Evolutionary conservation across 1,140 invertebrate genomes (phyloP).

Genomic region (Papilio glaucus): DNA sequence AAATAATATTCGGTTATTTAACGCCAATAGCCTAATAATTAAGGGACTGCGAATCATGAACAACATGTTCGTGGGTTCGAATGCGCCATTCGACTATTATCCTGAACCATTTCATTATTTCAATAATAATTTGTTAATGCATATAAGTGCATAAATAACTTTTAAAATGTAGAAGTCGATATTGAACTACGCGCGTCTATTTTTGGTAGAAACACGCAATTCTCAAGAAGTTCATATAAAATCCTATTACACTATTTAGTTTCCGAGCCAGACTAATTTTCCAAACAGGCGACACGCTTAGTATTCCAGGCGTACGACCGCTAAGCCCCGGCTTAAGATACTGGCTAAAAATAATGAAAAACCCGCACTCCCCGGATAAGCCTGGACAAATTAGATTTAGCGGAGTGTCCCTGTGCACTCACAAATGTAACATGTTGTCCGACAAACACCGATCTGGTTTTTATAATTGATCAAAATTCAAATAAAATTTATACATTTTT

Average conservation of each 20-base stretch:
- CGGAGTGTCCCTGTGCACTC: slow-evolving; percentile 13
- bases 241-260: background rate
- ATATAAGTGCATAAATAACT: too few species aligned
- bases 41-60: too few species aligned
- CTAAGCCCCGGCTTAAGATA: slow-evolving; percentile 63
- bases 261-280: slow-evolving; percentile 24
- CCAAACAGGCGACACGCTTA: slow-evolving; percentile 41
- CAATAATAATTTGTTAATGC: too few species aligned
- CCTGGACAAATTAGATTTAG: slow-evolving; percentile 61
- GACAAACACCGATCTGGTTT: background rate
- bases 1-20: too few species aligned
- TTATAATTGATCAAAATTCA: background rate
- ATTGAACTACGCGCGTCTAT: too few species aligned
- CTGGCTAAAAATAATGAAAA: slow-evolving; percentile 71
- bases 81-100: too few species aligned
- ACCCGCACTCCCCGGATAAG: slow-evolving; percentile 36
- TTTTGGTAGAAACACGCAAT: too few species aligned
- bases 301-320: slow-evolving; percentile 52
- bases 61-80: too few species aligned
- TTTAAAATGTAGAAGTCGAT: too few species aligned
- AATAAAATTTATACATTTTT: too few species aligned
- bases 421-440: slow-evolving; percentile 18
- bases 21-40: too few species aligned
- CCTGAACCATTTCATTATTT: too few species aligned
- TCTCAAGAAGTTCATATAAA: background rate